These are phyloP conservation scores for Apeira syringaria DNA, from an alignment of 2,888 invertebrate genomes.

Conservation along the genomic window DNA sequence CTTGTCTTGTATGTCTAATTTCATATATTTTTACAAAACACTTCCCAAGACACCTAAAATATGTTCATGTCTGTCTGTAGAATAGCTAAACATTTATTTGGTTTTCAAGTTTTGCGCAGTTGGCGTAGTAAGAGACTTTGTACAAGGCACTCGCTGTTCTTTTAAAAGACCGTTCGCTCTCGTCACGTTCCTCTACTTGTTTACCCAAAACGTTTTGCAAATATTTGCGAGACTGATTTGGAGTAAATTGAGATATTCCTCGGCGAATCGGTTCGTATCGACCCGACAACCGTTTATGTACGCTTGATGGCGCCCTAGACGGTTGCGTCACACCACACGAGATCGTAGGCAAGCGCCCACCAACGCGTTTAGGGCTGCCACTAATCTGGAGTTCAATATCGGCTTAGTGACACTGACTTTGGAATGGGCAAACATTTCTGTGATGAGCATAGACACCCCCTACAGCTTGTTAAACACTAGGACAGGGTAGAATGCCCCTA, in stretches of 20 bases:
- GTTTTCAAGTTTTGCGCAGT: background rate
- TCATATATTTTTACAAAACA: no score
- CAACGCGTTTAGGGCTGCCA: conserved; percentile 20
- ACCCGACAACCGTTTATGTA: conserved; percentile 6
- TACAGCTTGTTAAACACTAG: no score
- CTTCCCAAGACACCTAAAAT: no score
- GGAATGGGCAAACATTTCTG: no score
- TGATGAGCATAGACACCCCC: no score
- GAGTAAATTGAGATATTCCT: conserved; percentile 14
- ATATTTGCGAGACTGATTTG: conserved; percentile 20
- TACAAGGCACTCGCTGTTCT: background rate
- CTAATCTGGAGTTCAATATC: no score
- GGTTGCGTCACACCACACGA: conserved; percentile 24
- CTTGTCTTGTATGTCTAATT: no score
- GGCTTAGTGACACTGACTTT: no score
- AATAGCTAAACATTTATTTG: no score
- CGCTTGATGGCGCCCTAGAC: conserved; percentile 23
- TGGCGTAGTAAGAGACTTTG: conserved; percentile 2
- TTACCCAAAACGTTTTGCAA: conserved; percentile 9
- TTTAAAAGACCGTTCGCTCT: conserved; percentile 3
- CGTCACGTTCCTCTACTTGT: conserved; percentile 3
- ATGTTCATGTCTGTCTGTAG: no score
- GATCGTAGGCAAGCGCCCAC: conserved; percentile 17
- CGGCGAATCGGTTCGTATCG: conserved; percentile 8
- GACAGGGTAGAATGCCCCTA: no score